Percentiles rank a stretch among this genome's conserved stretches.
Evolutionary conservation across 2,888 invertebrate genomes (phyloP).

Genomic region (Plagodis dolabraria): DNA sequence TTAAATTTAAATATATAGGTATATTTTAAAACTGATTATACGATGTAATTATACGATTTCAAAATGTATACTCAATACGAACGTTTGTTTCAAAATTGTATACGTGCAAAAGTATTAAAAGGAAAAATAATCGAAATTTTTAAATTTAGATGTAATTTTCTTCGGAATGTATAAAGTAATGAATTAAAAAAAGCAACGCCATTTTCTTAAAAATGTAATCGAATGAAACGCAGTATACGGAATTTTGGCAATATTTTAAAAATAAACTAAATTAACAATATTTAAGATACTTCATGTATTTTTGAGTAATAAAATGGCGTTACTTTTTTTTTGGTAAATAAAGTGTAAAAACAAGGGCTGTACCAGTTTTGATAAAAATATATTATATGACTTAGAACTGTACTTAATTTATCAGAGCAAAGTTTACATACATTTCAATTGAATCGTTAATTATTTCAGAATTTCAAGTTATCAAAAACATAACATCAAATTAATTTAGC

Average conservation of each 20-base stretch:
- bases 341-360: conserved; percentile 25
- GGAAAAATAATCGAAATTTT: conserved; percentile 39
- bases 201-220: conserved; percentile 1
- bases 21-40: conserved; percentile 59
- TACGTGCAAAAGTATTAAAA: conserved; percentile 62
- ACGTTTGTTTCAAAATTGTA: conserved; percentile 73
- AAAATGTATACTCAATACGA: conserved; percentile 56
- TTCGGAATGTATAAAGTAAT: conserved; percentile 22
- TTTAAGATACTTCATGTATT: conserved; percentile 5
- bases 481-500: too few relatives aligned
- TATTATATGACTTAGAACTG: background rate
- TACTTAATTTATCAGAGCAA: too few relatives aligned
- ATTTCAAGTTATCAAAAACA: too few relatives aligned
- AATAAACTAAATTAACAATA: conserved; percentile 2
- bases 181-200: conserved; percentile 17
- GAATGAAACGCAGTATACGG: conserved; percentile 18
- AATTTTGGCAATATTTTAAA: conserved; percentile 13
- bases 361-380: conserved; percentile 3
- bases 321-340: conserved; percentile 14
- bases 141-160: conserved; percentile 39
- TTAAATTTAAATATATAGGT: conserved; percentile 42
- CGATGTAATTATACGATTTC: conserved; percentile 70
- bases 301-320: conserved; percentile 10
- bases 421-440: too few relatives aligned
- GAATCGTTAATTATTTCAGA: too few relatives aligned